Conservation (phyloP, 2,797 vertebrate species). For the Tokudaia muenninki region DNA sequence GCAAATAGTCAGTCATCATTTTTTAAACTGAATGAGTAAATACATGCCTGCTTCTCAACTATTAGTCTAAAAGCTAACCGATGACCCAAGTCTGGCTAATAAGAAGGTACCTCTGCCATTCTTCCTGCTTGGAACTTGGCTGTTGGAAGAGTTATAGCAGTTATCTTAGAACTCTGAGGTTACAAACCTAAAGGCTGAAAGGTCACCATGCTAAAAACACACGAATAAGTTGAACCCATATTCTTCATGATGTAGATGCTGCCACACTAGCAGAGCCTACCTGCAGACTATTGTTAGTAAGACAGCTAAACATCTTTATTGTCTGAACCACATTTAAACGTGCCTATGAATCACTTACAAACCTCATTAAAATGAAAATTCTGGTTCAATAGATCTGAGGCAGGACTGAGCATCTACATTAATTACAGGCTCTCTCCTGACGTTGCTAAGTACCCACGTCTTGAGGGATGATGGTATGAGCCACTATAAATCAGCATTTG, state of each 20-base stretch:
- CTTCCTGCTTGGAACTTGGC: background rate
- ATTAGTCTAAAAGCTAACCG: background rate
- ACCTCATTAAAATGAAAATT: constrained; percentile 43
- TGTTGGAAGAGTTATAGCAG: background rate
- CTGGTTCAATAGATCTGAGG: background rate
- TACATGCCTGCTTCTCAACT: background rate
- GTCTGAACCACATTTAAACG: background rate
- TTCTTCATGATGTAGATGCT: no score
- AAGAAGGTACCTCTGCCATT: background rate
- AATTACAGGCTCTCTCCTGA: background rate
- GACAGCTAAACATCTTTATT: constrained; percentile 3
- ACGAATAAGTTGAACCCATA: background rate
- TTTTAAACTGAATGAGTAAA: background rate
- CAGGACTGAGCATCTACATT: background rate
- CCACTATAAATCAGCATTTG: background rate
- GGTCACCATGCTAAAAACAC: background rate
- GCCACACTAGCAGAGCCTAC: background rate
- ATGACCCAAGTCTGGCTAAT: background rate
- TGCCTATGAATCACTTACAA: constrained; percentile 23
- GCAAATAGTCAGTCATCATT: background rate
- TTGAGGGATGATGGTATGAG: background rate
- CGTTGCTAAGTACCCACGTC: background rate
- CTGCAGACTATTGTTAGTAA: background rate
- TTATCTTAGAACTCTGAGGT: background rate
- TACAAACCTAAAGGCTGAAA: background rate